Conservation (phyloP, 1,140 invertebrate genomes). For the Brachionus calyciflorus region DNA sequence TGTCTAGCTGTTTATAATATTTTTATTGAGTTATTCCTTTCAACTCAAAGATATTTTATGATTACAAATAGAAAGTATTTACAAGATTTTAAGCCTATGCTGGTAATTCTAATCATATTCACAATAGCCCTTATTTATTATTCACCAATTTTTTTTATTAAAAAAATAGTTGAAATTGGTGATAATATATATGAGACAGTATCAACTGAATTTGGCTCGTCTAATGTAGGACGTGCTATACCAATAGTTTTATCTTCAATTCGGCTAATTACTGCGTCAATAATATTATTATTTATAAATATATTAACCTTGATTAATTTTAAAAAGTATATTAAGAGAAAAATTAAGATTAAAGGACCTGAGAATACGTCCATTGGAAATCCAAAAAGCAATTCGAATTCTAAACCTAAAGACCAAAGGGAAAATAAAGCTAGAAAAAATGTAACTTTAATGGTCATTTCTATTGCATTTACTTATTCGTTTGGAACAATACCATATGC, state of each 20-base stretch:
- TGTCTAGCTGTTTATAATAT: conserved; percentile 6
- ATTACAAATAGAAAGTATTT: conserved; percentile 2
- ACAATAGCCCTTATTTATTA: not conserved
- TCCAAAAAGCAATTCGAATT: not conserved
- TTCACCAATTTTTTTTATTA: not conserved
- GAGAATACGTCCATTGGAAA: not conserved
- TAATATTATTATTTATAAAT: not conserved
- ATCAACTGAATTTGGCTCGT: not conserved
- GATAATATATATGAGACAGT: not conserved
- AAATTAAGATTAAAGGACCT: not conserved
- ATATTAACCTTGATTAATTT: not conserved
- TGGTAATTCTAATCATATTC: not conserved
- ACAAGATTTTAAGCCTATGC: not conserved
- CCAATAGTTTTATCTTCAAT: not conserved
- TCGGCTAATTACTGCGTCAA: not conserved
- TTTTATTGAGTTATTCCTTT: not conserved
- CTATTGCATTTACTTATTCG: conserved; percentile 5
- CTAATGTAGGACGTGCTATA: not conserved
- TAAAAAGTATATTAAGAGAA: not conserved
- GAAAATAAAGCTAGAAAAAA: conserved; percentile 1
- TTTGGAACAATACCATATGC: not conserved
- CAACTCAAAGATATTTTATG: not conserved
- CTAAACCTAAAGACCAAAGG: not conserved
- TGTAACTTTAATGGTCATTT: conserved; percentile 14
- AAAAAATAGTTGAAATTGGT: not conserved